A percentile compares a stretch with the other conserved stretches of the same genome.
These are phyloP conservation scores for Regulus satrapa DNA, from an alignment of 2,113 vertebrate genomes.

Conservation along the genomic window DNA sequence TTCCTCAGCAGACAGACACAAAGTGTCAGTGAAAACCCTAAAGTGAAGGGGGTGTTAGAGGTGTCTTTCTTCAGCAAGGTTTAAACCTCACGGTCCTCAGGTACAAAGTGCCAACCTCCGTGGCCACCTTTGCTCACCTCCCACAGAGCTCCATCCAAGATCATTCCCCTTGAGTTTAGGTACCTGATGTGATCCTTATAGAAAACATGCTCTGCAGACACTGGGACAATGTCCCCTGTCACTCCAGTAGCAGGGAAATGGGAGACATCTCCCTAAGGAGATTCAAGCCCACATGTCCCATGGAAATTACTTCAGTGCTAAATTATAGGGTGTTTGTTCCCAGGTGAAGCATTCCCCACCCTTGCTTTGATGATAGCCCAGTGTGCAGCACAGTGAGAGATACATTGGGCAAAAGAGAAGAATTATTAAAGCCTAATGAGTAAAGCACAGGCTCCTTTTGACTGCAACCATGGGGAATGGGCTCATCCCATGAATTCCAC, in stretches of 20 bases:
- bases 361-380: constrained; percentile 31
- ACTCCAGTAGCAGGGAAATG: background rate
- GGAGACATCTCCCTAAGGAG: background rate
- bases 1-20: background rate
- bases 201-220: background rate
- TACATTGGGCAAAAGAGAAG: background rate
- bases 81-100: background rate
- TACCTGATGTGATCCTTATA: background rate
- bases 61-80: background rate
- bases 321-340: constrained; percentile 20
- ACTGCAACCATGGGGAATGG: background rate
- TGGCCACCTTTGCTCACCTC: background rate
- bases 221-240: background rate
- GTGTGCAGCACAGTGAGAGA: background rate
- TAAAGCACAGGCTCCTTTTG: background rate
- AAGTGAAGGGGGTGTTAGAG: rapidly evolving
- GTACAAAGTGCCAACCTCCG: background rate
- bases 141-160: background rate
- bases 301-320: background rate
- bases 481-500: background rate
- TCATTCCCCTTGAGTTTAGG: background rate
- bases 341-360: background rate
- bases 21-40: background rate
- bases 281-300: background rate
- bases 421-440: background rate